Evolutionary conservation across 2,113 vertebrate genomes (phyloP), one percentile per base, ranked within the genome.

Genomic region (Thermophis baileyi): DNA sequence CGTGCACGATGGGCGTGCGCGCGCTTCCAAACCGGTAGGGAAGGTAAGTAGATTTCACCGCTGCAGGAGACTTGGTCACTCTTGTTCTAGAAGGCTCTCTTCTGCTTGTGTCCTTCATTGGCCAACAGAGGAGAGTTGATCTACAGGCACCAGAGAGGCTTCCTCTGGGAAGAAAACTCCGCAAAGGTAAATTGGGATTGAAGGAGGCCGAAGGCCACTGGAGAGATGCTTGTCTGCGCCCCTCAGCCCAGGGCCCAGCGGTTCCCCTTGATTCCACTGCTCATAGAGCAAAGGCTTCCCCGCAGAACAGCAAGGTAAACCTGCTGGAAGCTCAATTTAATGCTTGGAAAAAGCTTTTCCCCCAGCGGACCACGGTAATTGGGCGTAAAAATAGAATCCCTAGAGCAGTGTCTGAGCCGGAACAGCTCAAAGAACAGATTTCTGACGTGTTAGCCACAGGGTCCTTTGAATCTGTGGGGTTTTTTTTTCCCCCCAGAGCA

Each of bases 401-500:
- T 5, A 30, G 25, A n/a, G 3, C 25, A 20, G 27, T n/a, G 27
- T 30, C n/a, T 30, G 27, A 30, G 30, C 50, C 60, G 88, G 7
- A 7, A 54, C 49, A 27, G 46, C 5, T 81, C 0, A 0, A 50
- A 47, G 50, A 24, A 14, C 53, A 9, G 6, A 3, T 0, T 6
- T 69, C 44, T 4, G 24, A 20, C 14, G 3, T 20, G 2, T 30
- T 18, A 18, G n/a, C n/a, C n/a, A 7, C 12, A 1, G n/a, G 6
- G n/a, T 1, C 27, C 14, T 50, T 22, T 35, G 49, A 14, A 85
- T 95, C 55, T 95, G 6, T 0, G 0, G 0, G 7, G 24, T 54
- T 8, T 27, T 3, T 3, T 92, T n/a, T 85, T 1, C 2, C 0
- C 93, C 95, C 97, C 93, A 99, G 99, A 98, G 98, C 97, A 99